These are phyloP conservation scores for Erythrocebus patas DNA, from an alignment of 2,113 vertebrate genomes.

Conservation along the genomic window DNA sequence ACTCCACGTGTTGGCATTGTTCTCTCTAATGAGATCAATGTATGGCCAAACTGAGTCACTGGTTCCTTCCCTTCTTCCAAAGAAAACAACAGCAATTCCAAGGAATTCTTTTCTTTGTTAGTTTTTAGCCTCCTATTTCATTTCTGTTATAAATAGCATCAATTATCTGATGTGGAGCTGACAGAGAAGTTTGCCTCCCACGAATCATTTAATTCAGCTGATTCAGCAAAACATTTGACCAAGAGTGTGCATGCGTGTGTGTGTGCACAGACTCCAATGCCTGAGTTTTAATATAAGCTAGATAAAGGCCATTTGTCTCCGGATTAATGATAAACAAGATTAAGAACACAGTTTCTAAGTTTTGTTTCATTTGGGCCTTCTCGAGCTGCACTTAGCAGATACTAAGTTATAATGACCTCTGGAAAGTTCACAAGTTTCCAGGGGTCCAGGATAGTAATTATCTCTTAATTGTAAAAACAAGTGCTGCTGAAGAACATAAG, in stretches of 20 bases:
- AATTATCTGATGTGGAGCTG: conserved; percentile 9
- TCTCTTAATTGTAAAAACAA: not conserved
- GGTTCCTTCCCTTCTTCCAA: not conserved
- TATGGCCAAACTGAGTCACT: not conserved
- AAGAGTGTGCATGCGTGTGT: not conserved
- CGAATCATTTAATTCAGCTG: not conserved
- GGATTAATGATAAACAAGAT: conserved; percentile 20
- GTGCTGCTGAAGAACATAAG: not conserved
- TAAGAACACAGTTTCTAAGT: not conserved
- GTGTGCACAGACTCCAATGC: not conserved
- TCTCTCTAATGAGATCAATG: not conserved
- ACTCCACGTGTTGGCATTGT: not conserved
- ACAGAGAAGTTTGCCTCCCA: not conserved
- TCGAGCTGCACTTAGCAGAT: not conserved
- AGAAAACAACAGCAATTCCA: conserved; percentile 21
- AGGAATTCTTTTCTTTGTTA: not conserved
- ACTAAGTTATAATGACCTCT: not conserved
- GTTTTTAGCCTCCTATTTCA: conserved; percentile 18
- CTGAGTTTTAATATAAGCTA: not conserved
- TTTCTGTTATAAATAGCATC: conserved; percentile 42
- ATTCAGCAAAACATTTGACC: not conserved
- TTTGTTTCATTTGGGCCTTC: not conserved
- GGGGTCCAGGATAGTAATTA: not conserved
- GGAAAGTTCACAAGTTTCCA: not conserved
- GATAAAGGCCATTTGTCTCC: not conserved